Base-by-base conservation (phyloP, 2,888 invertebrate genomes). In the Catocala fraxini region DNA sequence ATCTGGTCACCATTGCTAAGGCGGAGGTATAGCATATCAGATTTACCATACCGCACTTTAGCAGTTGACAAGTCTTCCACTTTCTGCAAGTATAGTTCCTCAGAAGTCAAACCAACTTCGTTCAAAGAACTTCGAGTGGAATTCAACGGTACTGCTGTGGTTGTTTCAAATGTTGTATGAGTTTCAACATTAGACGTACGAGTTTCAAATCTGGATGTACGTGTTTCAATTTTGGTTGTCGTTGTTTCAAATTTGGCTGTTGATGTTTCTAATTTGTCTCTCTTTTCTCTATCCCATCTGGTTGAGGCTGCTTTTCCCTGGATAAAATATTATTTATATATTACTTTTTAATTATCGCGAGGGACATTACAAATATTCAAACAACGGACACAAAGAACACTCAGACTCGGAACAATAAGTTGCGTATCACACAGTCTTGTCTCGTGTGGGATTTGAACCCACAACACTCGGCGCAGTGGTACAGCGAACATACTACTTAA, bases 1-100 rank as follows among this genome's bases (percentile, higher is more conserved):
- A 93, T 91, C 0, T 73, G 55, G 0, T 59, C 53, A 0, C 87
- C 88, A 60, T 89, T 84, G 0, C 74, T 68, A 0, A 93, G 72
- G 0, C 77, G 76, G 0, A 89, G 45, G 4, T 68, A 77, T 0
- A 79, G 70, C 80, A 89, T 83, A 0, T 79, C 67, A 1, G 80
- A 43, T 0, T 13, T 72, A 0, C 86, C 89, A 51, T 83, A 89
- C 0, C 66, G 83, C 0, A 59, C 15, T 55, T 79, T 88, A 0
- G 85, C 90, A 0, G 57, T 67, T 0, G 25, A 51, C 9, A 93
- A 53, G 1, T 90, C 89, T 0, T 74, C 71, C 2, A 90, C 82
- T 53, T 71, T 86, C 35, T 63, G 63, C 4, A 65, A 49, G n/a
- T 79, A 75, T 0, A 74, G 76, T 2, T 85, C 85, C 12, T 83